Evolutionary conservation across 37 sponge, comb jelly and placozoan genomes (phyloP), one percentile per base, ranked within the genome.

Genomic region (Oscarella lobularis): DNA sequence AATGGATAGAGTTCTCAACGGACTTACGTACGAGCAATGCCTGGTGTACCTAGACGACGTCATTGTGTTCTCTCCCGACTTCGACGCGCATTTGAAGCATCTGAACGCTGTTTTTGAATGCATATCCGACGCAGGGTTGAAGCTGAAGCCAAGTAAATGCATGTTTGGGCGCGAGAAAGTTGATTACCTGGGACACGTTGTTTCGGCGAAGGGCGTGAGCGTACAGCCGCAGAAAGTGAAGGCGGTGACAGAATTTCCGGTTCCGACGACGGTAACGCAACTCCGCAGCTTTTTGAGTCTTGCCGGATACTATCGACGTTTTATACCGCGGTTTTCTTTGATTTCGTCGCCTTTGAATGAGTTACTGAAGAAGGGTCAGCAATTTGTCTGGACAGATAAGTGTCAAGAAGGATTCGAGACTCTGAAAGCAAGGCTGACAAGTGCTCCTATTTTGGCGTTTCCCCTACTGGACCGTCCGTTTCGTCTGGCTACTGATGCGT

Each of bases 401-500:
- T 81, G 81, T 73, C 36, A 81, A 31, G 2, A 0, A 2, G 81
- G 75, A 0, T 81, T 85, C 40, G 72, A 85, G 2, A n/a, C 35
- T 9, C 39, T 85, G 81, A 76, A 72, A 38, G 39, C n/a, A 0
- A 9, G 4, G 9, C 37, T 85, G 40, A 37, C 41, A 0, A 65
- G 39, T 31, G 78, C 78, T 1, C 81, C 86, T 33, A 34, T 81
- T 34, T 72, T 85, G 37, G 30, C 67, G 0, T 81, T 65, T 40
- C 86, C 81, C 35, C 6, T 74, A 1, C 81, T 71, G 32, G 60
- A 75, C 20, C 41, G 75, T 32, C 72, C 72, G 35, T 86, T 86
- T 38, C 37, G 67, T 1, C 39, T 86, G 37, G 76, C 79, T 39
- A 86, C 82, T 2, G 85, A 84, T 82, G 85, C 85, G 6, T 73